Percentiles rank a stretch among this genome's conserved stretches.
Conservation (phyloP, 2,113 vertebrate genomes). For the Procapra przewalskii region DNA sequence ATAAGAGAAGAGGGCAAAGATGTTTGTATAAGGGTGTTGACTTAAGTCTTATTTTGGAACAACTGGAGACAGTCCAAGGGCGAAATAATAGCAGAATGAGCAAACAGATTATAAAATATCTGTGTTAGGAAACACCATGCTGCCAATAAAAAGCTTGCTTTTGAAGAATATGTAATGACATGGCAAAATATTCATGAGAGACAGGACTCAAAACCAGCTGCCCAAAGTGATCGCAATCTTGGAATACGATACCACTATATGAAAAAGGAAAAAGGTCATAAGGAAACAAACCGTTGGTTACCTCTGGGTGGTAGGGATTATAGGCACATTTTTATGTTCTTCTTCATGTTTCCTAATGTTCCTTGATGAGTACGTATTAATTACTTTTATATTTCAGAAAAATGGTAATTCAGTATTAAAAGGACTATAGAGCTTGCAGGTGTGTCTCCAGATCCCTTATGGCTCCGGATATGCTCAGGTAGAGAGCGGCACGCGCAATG, state of each 20-base stretch:
- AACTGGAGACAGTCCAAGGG: background rate
- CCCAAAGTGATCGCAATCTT: background rate
- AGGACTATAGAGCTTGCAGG: background rate
- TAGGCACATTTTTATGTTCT: background rate
- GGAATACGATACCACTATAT: background rate
- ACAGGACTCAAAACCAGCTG: background rate
- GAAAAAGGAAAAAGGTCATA: background rate
- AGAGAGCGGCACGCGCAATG: background rate
- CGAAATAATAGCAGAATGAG: background rate
- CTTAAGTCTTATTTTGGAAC: slow-evolving; percentile 8
- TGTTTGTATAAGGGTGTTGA: background rate
- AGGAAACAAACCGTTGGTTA: background rate
- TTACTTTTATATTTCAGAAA: background rate
- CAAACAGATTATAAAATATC: background rate
- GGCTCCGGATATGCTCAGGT: background rate
- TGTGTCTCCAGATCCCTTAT: background rate
- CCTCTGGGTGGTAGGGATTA: background rate
- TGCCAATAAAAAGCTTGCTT: background rate
- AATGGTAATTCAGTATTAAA: background rate
- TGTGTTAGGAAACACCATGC: background rate
- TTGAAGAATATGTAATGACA: background rate
- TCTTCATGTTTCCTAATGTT: background rate
- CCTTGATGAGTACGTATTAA: background rate
- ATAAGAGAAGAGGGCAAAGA: background rate
- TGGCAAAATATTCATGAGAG: background rate